Evolutionary conservation across 2,113 vertebrate species (phyloP), one percentile per base, ranked within the genome.

Genomic region (Podarcis muralis): DNA sequence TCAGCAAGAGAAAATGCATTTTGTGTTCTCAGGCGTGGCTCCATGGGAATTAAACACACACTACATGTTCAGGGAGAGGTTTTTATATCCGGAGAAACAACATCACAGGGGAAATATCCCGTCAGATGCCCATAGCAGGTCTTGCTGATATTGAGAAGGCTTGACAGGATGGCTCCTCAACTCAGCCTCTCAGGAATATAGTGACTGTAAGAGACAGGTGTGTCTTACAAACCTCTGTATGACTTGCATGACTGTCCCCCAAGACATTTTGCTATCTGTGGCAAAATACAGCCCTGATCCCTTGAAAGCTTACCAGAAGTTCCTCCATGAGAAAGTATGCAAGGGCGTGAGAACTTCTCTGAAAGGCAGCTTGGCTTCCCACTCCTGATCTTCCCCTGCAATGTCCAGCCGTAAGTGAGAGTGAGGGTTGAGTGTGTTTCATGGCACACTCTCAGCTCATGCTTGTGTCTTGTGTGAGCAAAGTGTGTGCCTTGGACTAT

Each of bases 151-250:
- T 20, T 6, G 35, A 4, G 22, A 66, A 78, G 76, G n/a, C 37
- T 74, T 89, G 35, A 83, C 27, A 65, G 40, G 79, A 78, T 30
- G 4, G 8, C 20, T 23, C 6, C 16, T 72, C 16, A 48, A 53
- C 27, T 78, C n/a, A 30, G 0, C 1, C 40, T 32, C 62, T 85
- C 65, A 79, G 23, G 69, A 87, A 79, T 1, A 22, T 25, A 25
- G 4, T 6, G 25, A 75, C 16, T 5, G 43, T 0, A 0, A 43
- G 2, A 12, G 81, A 91, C 87, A 87, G 2, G 0, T 0, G 1
- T 15, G 0, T 0, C 0, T 74, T 37, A 75, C 80, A 65, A 81
- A 76, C 65, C 22, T 65, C 57, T 59, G 30, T 16, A 62, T 69
- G 4, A 35, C 40, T 40, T 62, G 59, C 59, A 62, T 4, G 59